Evolutionary conservation across 2,113 vertebrate genomes (phyloP), one percentile per base, ranked within the genome.

Genomic region (Perca fluviatilis): DNA sequence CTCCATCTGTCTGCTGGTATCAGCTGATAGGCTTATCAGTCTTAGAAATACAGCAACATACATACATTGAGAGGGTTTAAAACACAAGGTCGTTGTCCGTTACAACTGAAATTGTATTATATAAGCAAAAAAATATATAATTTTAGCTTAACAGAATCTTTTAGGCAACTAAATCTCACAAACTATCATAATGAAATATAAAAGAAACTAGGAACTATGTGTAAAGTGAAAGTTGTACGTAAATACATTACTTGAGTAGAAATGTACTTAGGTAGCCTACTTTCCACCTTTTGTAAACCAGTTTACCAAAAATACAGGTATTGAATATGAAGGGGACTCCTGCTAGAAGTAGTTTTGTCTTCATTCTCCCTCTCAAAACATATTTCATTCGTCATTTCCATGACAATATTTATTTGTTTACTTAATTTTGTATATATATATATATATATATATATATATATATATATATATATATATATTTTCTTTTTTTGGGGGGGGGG

Each of bases 11-110:
- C 36, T 30, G 49, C 71, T 69, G 83, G 10, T 23, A 10, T 68
- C 68, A 80, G 64, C 75, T 76, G 88, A 83, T 74, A 51, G n/a
- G 15, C 40, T 60, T 46, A 81, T 81, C 58, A 47, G 25, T 23
- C 57, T 19, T 15, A 9, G 47, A 54, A 47, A 68, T 19, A 60
- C 65, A 25, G 18, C 33, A 4, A 6, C 47, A 47, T 40, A 9
- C 27, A 4, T 19, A 1, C 21, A 19, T 21, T 16, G 15, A 14
- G 33, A 13, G 21, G 21, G 65, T 74, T 61, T 51, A 15, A 12
- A 60, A 72, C n/a, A 53, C 40, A 16, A 19, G n/a, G 47, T 23
- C 27, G 19, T 51, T 64, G 66, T n/a, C 33, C 11, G 47, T 60
- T n/a, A 54, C 46, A 0, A 57, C 27, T 8, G 10, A 62, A 8